Evolutionary conservation across 35 echinoderm and acorn worm genomes (phyloP).

Genomic region (Apostichopus japonicus): DNA sequence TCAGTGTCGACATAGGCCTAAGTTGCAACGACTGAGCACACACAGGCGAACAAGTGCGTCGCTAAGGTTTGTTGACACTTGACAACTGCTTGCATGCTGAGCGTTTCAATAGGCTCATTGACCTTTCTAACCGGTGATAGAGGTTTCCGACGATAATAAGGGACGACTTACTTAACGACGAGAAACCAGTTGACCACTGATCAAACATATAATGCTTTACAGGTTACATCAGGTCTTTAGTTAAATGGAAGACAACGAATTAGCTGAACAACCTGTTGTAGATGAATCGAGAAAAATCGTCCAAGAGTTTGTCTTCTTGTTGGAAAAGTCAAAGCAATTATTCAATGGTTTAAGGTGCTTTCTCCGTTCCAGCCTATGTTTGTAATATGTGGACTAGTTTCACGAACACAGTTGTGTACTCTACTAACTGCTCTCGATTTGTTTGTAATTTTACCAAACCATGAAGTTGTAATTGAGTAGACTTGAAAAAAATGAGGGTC

Average conservation of each 20-base stretch:
- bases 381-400: neutral
- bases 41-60: neutral
- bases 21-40: neutral
- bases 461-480: too few species aligned
- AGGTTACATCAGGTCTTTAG: neutral
- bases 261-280: slow-evolving; percentile 51
- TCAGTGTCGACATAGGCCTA: too few species aligned
- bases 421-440: too few species aligned
- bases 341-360: slow-evolving; percentile 91
- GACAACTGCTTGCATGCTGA: slow-evolving; percentile 6
- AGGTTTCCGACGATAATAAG: too few species aligned
- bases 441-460: too few species aligned
- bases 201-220: too few species aligned
- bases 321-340: slow-evolving; percentile 97
- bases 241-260: slow-evolving; percentile 1
- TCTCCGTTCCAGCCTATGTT: too few species aligned
- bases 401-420: neutral
- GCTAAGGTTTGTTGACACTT: slow-evolving; percentile 38
- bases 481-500: too few species aligned
- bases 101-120: neutral
- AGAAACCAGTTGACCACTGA: too few species aligned
- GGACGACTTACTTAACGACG: too few species aligned
- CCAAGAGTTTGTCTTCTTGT: slow-evolving; percentile 93
- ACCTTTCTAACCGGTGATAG: too few species aligned
- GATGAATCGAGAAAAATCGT: slow-evolving; percentile 93